phyloP scores from a whole-genome alignment of 1,140 invertebrate species.

The Fopius arisanus region DNA sequence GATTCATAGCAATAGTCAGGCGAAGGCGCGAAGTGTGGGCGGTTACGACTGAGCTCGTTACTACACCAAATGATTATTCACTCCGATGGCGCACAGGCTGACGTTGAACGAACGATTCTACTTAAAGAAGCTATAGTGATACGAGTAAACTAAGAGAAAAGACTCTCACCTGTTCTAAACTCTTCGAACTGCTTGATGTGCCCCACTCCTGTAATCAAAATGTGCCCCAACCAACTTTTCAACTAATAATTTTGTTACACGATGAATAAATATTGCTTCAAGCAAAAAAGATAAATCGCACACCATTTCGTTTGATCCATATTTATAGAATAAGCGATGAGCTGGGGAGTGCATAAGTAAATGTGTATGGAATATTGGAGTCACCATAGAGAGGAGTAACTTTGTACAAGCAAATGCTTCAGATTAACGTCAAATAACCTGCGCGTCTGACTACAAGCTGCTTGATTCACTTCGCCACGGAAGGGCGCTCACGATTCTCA shows the following conservation, averaged over 20 bases:
- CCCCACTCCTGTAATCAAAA: conserved; percentile 33
- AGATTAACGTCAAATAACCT: neutral
- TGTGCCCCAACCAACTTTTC: neutral
- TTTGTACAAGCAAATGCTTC: neutral
- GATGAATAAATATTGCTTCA: neutral
- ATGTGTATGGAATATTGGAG: neutral
- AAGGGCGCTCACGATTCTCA: neutral
- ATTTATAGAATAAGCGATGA: no score
- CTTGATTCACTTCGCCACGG: conserved; percentile 1
- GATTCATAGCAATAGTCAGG: conserved; percentile 24
- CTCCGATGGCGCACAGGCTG: conserved; percentile 39
- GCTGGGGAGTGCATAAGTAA: no score
- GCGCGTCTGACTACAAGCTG: conserved; percentile 2
- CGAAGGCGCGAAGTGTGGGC: conserved; percentile 44
- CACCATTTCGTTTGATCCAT: no score
- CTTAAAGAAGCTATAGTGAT: conserved; percentile 41
- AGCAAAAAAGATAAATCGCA: no score
- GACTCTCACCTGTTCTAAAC: conserved; percentile 28
- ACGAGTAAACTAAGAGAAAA: conserved; percentile 28
- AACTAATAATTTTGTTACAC: conserved; percentile 9
- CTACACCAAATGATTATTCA: conserved; percentile 58
- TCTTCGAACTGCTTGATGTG: conserved; percentile 30
- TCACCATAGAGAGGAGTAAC: neutral
- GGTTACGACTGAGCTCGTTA: conserved; percentile 51
- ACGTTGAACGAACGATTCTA: conserved; percentile 55